These are phyloP conservation scores for Dendrocopos noguchii DNA, from an alignment of 2,113 vertebrate genomes.

Conservation along the genomic window DNA sequence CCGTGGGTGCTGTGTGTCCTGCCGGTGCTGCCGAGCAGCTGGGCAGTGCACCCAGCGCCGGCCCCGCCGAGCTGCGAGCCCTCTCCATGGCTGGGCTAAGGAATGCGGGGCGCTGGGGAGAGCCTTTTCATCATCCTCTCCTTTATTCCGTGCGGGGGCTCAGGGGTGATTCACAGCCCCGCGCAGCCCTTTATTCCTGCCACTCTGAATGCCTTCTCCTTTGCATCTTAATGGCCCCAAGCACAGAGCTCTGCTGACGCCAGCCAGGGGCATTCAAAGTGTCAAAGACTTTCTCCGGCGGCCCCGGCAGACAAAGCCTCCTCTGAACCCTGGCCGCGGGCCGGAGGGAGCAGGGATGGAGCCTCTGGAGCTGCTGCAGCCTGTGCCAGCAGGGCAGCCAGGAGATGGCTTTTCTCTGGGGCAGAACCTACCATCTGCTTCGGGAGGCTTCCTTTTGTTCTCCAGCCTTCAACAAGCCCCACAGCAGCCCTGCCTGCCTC, in stretches of 20 bases:
- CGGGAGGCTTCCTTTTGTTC: neutral
- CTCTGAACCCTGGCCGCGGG: neutral
- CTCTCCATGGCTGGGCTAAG: slow-evolving; percentile 9
- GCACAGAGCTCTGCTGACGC: neutral
- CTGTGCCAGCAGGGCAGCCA: neutral
- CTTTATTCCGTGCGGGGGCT: slow-evolving; percentile 2
- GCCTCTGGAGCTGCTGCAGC: neutral
- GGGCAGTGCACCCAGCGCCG: no score
- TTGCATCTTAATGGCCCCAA: slow-evolving; percentile 46
- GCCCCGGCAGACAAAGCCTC: neutral
- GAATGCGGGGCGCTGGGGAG: neutral
- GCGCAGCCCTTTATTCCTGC: neutral
- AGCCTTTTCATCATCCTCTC: slow-evolving; percentile 35
- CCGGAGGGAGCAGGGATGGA: neutral
- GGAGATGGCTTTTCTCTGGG: neutral
- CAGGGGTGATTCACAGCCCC: neutral
- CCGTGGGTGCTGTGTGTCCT: neutral
- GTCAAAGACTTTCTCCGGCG: neutral
- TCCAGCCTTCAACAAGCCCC: neutral
- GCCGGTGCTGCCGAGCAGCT: neutral
- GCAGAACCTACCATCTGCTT: neutral
- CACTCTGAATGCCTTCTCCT: neutral
- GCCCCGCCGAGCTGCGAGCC: neutral
- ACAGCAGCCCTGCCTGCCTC: neutral
- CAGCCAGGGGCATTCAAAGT: neutral